Conservation (phyloP, 2,113 vertebrate species). For the Aplodontia rufa region DNA sequence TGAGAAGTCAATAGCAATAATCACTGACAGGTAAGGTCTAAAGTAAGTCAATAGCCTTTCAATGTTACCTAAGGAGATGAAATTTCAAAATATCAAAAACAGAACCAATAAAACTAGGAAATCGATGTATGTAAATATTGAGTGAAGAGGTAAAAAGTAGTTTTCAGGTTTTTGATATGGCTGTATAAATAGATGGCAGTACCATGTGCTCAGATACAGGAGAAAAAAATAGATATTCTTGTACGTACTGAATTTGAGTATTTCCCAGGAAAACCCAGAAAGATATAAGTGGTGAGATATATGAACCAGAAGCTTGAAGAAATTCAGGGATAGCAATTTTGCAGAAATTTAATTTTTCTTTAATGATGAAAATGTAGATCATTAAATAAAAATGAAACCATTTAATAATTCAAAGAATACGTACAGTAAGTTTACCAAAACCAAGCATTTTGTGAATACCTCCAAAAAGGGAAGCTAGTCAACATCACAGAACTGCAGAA, state of each 20-base stretch:
- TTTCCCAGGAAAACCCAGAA: constrained; percentile 40
- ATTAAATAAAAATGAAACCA: not conserved
- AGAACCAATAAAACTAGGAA: not conserved
- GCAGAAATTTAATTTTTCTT: too few species aligned
- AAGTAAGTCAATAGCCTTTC: not conserved
- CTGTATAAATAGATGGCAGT: constrained; percentile 20
- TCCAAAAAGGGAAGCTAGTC: not conserved
- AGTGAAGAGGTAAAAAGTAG: not conserved
- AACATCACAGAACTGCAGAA: not conserved
- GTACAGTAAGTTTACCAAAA: not conserved
- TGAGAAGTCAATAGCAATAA: not conserved
- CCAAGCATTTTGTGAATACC: not conserved
- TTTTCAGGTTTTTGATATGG: constrained; percentile 11
- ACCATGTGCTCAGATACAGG: not conserved
- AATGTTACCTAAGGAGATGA: not conserved
- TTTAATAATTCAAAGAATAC: not conserved
- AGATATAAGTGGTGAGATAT: not conserved
- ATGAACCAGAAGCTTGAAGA: not conserved
- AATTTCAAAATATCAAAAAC: not conserved
- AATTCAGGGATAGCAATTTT: not conserved
- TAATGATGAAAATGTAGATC: not conserved
- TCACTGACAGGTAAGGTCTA: not conserved
- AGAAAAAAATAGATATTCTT: constrained; percentile 13
- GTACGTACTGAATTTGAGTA: not conserved
- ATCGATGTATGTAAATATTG: not conserved